Percentiles rank a stretch among this genome's conserved stretches.
Conservation (phyloP, 30 jellyfish, hydroid and myxozoan genomes). For the Chironex yamaguchii region DNA sequence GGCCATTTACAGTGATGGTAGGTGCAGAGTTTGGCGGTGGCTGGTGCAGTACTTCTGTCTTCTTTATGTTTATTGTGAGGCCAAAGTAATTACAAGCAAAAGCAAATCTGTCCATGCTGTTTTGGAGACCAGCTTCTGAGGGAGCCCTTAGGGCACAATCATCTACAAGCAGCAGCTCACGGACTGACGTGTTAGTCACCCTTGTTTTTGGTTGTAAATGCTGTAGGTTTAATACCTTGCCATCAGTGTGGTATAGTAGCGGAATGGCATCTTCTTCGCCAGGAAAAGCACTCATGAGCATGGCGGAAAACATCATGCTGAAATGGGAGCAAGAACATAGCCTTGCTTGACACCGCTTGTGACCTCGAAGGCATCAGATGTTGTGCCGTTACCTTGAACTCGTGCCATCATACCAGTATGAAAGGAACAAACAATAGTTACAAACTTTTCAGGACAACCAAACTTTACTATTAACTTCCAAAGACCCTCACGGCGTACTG, state of each 20-base stretch:
- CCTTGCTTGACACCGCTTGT: neutral
- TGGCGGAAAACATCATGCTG: neutral
- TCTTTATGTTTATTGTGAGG: neutral
- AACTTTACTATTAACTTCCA: neutral
- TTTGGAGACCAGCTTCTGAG: neutral
- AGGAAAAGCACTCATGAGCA: neutral
- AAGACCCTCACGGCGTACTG: neutral
- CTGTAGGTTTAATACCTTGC: neutral
- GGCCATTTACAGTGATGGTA: too few species aligned
- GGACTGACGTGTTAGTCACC: too few species aligned
- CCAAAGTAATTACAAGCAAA: neutral
- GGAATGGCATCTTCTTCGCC: neutral
- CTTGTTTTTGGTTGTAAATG: neutral
- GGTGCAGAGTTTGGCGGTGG: slow-evolving; percentile 1
- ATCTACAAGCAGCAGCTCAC: neutral
- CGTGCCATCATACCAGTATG: neutral
- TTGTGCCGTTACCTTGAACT: neutral
- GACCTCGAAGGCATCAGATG: neutral
- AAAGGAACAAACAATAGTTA: neutral
- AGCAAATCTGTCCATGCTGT: neutral
- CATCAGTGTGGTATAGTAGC: too few species aligned
- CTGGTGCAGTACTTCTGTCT: neutral
- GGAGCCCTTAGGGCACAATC: neutral
- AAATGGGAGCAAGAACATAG: too few species aligned
- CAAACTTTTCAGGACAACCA: neutral